Percentiles rank a stretch among this genome's conserved stretches.
Conservation (phyloP, 2,888 invertebrate genomes). For the Oscheius onirici region DNA sequence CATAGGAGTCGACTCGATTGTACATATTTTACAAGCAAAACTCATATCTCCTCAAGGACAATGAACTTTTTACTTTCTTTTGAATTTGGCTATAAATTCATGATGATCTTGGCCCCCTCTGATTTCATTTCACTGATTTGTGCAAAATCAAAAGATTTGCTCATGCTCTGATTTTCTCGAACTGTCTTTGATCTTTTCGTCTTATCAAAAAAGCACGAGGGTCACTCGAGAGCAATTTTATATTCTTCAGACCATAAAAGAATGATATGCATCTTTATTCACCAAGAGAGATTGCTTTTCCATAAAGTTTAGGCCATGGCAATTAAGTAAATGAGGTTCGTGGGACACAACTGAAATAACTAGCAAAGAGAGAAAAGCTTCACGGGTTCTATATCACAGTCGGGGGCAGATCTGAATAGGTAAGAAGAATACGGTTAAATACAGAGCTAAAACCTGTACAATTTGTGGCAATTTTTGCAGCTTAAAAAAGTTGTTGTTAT, state of each 20-base stretch:
- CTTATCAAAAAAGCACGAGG: too few relatives aligned
- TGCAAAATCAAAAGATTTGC: too few relatives aligned
- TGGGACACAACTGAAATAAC: conserved; percentile 2
- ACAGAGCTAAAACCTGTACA: conserved; percentile 14
- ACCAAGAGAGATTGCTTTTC: too few relatives aligned
- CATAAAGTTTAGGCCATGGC: conserved; percentile 5
- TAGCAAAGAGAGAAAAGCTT: not conserved
- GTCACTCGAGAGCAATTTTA: too few relatives aligned
- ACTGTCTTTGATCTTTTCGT: too few relatives aligned
- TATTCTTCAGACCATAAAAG: too few relatives aligned
- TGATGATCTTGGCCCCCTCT: too few relatives aligned
- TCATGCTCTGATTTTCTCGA: too few relatives aligned
- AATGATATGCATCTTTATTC: too few relatives aligned
- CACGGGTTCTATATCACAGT: conserved; percentile 11
- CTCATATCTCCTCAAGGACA: not conserved
- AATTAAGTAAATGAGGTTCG: not conserved
- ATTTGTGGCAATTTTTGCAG: conserved; percentile 5
- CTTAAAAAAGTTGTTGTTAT: not conserved
- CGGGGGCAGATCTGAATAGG: conserved; percentile 1
- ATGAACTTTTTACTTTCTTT: too few relatives aligned
- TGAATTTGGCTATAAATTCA: too few relatives aligned
- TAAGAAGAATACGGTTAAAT: not conserved
- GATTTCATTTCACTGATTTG: too few relatives aligned
- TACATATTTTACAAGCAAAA: conserved; percentile 7
- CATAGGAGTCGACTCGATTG: conserved; percentile 25